Evolutionary conservation across 2,888 invertebrate species (phyloP).

Genomic region (Campoplex capitator): DNA sequence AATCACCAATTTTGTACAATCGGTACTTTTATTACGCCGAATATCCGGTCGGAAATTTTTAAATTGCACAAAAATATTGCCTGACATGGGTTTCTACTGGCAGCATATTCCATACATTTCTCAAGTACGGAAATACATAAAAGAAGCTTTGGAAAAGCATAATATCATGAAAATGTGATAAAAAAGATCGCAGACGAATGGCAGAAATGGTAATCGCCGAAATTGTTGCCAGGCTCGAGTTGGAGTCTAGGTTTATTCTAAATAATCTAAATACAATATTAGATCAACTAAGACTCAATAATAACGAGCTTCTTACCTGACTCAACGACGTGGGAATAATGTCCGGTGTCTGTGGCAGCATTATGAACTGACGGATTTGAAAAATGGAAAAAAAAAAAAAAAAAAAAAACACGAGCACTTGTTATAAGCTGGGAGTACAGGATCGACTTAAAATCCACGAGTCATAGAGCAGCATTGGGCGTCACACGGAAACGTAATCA

Average conservation of each 20-base stretch:
- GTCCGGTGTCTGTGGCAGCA: slow-evolving; percentile 80
- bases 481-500: slow-evolving; percentile 64
- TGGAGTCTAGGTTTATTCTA: no score
- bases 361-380: slow-evolving; percentile 59
- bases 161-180: not conserved
- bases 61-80: not conserved
- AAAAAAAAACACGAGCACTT: slow-evolving; percentile 14
- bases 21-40: not conserved
- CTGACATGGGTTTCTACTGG: not conserved
- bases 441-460: slow-evolving; percentile 54
- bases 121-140: not conserved
- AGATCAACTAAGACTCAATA: not conserved
- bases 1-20: not conserved
- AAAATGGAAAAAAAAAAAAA: not conserved
- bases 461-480: slow-evolving; percentile 51
- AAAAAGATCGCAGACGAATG: not conserved
- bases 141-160: not conserved
- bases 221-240: not conserved
- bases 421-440: slow-evolving; percentile 22
- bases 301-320: slow-evolving; percentile 72
- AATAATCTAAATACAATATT: no score
- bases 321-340: slow-evolving; percentile 79
- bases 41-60: not conserved
- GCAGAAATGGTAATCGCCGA: not conserved
- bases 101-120: not conserved